Evolutionary conservation across 92 coral and sea anemone genomes (phyloP), one percentile per base, ranked within the genome.

Genomic region (Parazoanthus darwini): DNA sequence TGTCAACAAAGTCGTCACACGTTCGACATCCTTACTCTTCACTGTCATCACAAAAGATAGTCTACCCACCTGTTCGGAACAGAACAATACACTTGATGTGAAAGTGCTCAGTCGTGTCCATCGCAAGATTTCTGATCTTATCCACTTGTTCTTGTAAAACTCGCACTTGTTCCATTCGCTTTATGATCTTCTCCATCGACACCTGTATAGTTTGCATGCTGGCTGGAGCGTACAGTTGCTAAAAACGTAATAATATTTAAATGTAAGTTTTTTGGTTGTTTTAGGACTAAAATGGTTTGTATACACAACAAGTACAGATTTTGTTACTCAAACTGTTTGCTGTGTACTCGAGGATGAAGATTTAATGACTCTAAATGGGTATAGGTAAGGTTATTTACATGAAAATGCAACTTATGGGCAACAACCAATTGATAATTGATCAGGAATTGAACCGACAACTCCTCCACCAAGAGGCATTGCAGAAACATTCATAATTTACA

Each of bases 11-110:
- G 46, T 78, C 82, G 16, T 81, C n/a, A n/a, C 39, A 16, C 15
- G 25, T 8, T 38, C 2, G n/a, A 29, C 38, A 79, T 79, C 50
- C 1, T 58, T 58, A 58, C 33, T 4, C 25, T 22, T 22, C 26
- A 22, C 8, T 63, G 70, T 23, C 70, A 63, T 63, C 26, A 63
- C 8, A 36, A 20, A 37, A 65, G 20, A 8, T 23, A 51, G 67
- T 42, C 46, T 10, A 3, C 88, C 88, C 71, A 95, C 98, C 98
- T 86, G 98, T 94, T 85, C 96, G 88, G 33, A 95, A 95, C 71
- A 95, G 88, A 72, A 95, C 96, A 74, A 95, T 92, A 88, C 98
- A 95, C 88, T 95, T 95, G 82, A 95, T 92, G 86, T 95, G 98
- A 79, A 95, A 95, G 74, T 92, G 98, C 70, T 95, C 98, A 6